Evolutionary conservation across 1,140 invertebrate species (phyloP), one percentile per base, ranked within the genome.

Genomic region (Trichonephila inaurata): DNA sequence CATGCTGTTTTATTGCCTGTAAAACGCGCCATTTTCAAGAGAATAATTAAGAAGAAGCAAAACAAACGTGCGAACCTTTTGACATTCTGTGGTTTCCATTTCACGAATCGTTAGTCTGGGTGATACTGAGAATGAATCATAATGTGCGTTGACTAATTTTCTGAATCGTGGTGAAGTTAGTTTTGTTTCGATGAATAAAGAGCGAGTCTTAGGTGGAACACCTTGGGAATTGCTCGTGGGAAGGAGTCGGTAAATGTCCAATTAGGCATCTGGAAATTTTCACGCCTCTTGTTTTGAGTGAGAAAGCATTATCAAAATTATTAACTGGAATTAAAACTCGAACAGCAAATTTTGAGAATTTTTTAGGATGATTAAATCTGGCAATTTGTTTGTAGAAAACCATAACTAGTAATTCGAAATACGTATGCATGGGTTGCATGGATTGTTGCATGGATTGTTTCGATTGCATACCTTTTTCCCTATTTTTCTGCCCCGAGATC

Each of bases 51-150:
- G 28, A 72, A 40, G 28, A 16, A 72, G 28, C 2, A 72, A 33
- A 28, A 72, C 14, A 72, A 28, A 72, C 69, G 69, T 16, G 69
- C 69, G 28, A 72, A 72, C 69, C 69, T 72, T 51, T 72, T 72
- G 69, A 33, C 69, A 72, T 72, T 72, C n/a, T 2, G 69, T 72
- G 28, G 28, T 33, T 33, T 72, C 28, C 0, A 72, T 72, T 72
- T 72, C 69, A 72, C 69, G 69, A 72, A 18, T 72, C 69, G 69
- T 72, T 72, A 72, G 24, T 33, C 14, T 16, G 16, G 69, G 69
- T 72, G 24, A 72, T 28, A 72, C 24, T 14, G 24, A 72, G 10
- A 14, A 72, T 72, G 16, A 24, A 72, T 33, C 69, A 72, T 24
- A 24, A 16, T 72, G 16, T 24, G 28, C 24, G 69, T 16, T 72